phyloP scores from a whole-genome alignment of 2,888 invertebrate species.

The Dicycla oo region DNA sequence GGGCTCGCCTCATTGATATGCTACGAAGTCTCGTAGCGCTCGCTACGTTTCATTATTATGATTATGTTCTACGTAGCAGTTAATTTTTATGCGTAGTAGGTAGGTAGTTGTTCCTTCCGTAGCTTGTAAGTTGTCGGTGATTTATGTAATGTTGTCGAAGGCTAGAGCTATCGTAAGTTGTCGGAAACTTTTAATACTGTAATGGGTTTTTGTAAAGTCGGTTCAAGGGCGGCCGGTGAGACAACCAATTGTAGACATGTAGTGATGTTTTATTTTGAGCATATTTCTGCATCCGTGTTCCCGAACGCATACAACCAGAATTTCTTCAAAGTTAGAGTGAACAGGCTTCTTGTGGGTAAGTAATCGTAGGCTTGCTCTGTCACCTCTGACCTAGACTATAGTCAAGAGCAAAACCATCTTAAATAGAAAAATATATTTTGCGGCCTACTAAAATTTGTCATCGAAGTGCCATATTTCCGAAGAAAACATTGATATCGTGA shows the following conservation, averaged over 20 bases:
- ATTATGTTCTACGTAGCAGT: conserved; percentile 68
- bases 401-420: no score
- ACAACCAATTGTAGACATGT: conserved; percentile 16
- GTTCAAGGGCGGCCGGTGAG: conserved; percentile 24
- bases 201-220: conserved; percentile 25
- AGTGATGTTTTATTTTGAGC: conserved; percentile 9
- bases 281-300: no score
- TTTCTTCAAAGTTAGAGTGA: no score
- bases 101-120: conserved; percentile 48
- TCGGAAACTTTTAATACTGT: conserved; percentile 34
- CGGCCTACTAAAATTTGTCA: background rate
- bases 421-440: no score
- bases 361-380: no score
- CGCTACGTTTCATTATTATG: conserved; percentile 68
- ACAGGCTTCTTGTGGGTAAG: no score
- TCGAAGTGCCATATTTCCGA: background rate
- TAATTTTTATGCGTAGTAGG: conserved; percentile 56
- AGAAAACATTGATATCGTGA: background rate
- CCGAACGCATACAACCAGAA: no score
- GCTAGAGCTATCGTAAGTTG: conserved; percentile 13
- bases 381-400: no score
- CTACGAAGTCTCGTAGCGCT: conserved; percentile 75
- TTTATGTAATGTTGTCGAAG: conserved; percentile 40
- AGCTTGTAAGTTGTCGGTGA: conserved; percentile 33
- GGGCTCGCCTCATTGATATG: conserved; percentile 64